Percentiles rank a stretch among this genome's conserved stretches.
Conservation (phyloP, 2,888 invertebrate genomes). For the Timema cristinae region DNA sequence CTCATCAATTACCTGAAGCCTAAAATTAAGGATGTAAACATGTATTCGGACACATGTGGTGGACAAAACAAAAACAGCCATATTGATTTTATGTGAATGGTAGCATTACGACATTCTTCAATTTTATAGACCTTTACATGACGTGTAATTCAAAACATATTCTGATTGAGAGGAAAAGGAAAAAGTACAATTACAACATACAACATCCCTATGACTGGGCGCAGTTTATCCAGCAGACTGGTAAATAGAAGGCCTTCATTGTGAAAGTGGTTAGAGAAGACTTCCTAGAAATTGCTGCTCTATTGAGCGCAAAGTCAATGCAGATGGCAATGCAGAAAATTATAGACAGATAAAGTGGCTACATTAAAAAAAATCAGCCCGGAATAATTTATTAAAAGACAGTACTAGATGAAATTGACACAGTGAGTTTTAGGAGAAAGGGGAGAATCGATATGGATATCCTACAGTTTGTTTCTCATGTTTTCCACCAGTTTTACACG, state of each 20-base stretch:
- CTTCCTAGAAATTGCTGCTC: slow-evolving; percentile 16
- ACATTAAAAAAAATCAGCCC: neutral
- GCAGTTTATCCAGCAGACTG: slow-evolving; percentile 15
- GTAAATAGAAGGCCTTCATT: slow-evolving; percentile 18
- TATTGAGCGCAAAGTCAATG: slow-evolving; percentile 10
- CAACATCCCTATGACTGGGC: slow-evolving; percentile 24
- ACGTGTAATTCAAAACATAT: slow-evolving; percentile 4
- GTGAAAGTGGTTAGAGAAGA: slow-evolving; percentile 17
- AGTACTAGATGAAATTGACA: slow-evolving; percentile 3
- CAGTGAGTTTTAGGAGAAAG: neutral
- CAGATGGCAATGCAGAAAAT: slow-evolving; percentile 2
- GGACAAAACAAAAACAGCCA: slow-evolving; percentile 10
- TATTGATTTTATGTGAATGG: slow-evolving; percentile 8
- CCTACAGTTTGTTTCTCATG: neutral
- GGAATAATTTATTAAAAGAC: neutral
- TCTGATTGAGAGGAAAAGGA: slow-evolving; percentile 13
- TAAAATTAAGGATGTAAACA: neutral
- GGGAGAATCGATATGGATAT: slow-evolving; percentile 1
- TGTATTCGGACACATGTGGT: slow-evolving; percentile 6
- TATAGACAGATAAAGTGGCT: slow-evolving; percentile 4
- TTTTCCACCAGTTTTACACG: slow-evolving; percentile 8
- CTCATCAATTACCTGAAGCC: neutral
- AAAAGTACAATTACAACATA: slow-evolving; percentile 14
- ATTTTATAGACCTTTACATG: neutral
- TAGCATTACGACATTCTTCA: neutral